phyloP scores from a whole-genome alignment of 2,888 invertebrate species.

The Drosophila nr. perissopoda region DNA sequence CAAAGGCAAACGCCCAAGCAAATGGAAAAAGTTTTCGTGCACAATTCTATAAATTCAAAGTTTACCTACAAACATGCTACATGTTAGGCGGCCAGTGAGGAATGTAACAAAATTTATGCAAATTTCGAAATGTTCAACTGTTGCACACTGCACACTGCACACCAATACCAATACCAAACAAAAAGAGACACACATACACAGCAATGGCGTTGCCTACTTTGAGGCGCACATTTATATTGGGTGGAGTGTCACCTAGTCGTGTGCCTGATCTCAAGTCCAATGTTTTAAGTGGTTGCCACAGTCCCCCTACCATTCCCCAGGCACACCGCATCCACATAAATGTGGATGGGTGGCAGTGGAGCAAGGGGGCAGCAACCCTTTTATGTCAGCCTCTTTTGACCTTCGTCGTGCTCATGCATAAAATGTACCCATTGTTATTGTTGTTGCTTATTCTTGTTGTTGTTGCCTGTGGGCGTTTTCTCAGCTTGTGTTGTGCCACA shows the following conservation, averaged over 20 bases:
- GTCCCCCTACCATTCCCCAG: conserved; percentile 8
- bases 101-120: conserved; percentile 67
- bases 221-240: conserved; percentile 45
- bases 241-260: not conserved
- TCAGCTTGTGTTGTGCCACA: conserved; percentile 11
- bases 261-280: conserved; percentile 29
- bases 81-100: conserved; percentile 15
- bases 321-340: conserved; percentile 6
- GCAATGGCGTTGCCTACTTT: conserved; percentile 41
- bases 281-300: conserved; percentile 44
- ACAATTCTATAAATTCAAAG: conserved; percentile 73
- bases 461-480: conserved; percentile 10
- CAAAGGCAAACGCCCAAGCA: conserved; percentile 40
- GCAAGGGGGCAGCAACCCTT: conserved; percentile 30
- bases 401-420: conserved; percentile 65
- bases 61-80: conserved; percentile 40
- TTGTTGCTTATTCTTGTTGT: conserved; percentile 13
- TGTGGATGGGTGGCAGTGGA: not conserved
- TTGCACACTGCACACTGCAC: conserved; percentile 50
- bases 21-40: conserved; percentile 70
- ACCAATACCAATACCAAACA: not conserved
- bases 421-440: conserved; percentile 40
- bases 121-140: conserved; percentile 74
- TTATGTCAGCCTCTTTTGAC: conserved; percentile 55
- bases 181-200: not conserved